phyloP scores from a whole-genome alignment of 2,888 invertebrate genomes.

The Calliopum simillimum region DNA sequence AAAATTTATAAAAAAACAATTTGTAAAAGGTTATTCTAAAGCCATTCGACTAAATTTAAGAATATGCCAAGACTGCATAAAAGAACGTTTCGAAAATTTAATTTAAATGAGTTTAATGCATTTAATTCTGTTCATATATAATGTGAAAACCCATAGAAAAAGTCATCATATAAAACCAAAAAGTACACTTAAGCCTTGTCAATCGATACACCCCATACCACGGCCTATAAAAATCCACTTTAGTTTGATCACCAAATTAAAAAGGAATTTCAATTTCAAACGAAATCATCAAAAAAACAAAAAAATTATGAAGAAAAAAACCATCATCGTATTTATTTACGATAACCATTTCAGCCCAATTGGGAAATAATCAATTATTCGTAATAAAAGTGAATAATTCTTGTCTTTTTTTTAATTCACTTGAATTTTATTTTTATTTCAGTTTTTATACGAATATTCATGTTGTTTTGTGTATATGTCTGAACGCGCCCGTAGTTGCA shows the following conservation, averaged over 20 bases:
- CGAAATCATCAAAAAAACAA: slow-evolving; percentile 8
- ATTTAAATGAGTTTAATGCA: too few species aligned
- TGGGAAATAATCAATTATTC: slow-evolving; percentile 33
- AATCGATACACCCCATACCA: neutral
- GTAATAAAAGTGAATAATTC: slow-evolving; percentile 27
- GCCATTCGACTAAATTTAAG: too few species aligned
- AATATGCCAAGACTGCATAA: too few species aligned
- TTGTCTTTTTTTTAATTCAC: neutral
- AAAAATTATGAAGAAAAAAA: neutral
- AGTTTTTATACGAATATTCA: neutral
- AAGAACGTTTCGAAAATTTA: too few species aligned
- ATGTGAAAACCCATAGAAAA: too few species aligned
- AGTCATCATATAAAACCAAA: too few species aligned
- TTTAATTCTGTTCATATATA: too few species aligned
- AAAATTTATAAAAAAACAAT: too few species aligned
- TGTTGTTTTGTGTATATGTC: slow-evolving; percentile 1
- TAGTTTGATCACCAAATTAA: slow-evolving; percentile 22
- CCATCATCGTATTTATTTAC: slow-evolving; percentile 3
- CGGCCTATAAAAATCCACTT: slow-evolving; percentile 4
- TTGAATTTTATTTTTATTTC: neutral
- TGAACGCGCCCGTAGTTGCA: neutral
- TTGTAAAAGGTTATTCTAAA: too few species aligned
- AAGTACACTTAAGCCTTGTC: too few species aligned
- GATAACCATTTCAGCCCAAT: slow-evolving; percentile 10
- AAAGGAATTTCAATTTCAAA: slow-evolving; percentile 20